Percentiles rank a stretch among this genome's conserved stretches.
Evolutionary conservation across 2,113 vertebrate species (phyloP).

Genomic region (Plectropomus leopardus): DNA sequence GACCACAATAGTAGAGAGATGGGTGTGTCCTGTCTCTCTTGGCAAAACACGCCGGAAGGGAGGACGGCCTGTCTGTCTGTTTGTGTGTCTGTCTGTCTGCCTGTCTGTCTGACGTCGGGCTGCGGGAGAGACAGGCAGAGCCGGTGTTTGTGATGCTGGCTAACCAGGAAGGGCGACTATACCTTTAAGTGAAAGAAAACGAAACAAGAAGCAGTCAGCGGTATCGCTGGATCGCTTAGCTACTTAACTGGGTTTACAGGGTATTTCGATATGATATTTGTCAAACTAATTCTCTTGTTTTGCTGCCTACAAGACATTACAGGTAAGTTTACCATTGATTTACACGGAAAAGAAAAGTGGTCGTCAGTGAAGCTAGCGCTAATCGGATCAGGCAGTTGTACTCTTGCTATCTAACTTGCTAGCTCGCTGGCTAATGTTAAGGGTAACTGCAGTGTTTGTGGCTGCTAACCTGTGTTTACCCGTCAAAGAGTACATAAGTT

Average conservation of each 20-base stretch:
- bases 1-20: not conserved
- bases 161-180: slow-evolving; percentile 69
- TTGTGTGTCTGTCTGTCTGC: too few species aligned
- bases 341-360: slow-evolving; percentile 17
- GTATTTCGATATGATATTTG: slow-evolving; percentile 75
- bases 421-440: slow-evolving; percentile 67
- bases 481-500: not conserved
- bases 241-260: slow-evolving; percentile 39
- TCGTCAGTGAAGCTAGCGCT: slow-evolving; percentile 44
- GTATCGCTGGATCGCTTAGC: slow-evolving; percentile 38
- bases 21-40: slow-evolving; percentile 45
- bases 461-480: slow-evolving; percentile 12
- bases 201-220: slow-evolving; percentile 60
- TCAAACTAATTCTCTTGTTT: slow-evolving; percentile 72
- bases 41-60: slow-evolving; percentile 52
- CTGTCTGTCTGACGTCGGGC: slow-evolving; percentile 60
- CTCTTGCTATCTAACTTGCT: slow-evolving; percentile 42
- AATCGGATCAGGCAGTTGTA: slow-evolving; percentile 67
- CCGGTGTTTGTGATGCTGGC: slow-evolving; percentile 59
- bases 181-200: slow-evolving; percentile 75
- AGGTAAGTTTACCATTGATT: slow-evolving; percentile 75
- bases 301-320: slow-evolving; percentile 68
- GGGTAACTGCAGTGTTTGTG: not conserved
- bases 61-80: slow-evolving; percentile 49
- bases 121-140: slow-evolving; percentile 51